Evolutionary conservation across 2,113 vertebrate genomes (phyloP).

Genomic region (Chlorocebus sabaeus): DNA sequence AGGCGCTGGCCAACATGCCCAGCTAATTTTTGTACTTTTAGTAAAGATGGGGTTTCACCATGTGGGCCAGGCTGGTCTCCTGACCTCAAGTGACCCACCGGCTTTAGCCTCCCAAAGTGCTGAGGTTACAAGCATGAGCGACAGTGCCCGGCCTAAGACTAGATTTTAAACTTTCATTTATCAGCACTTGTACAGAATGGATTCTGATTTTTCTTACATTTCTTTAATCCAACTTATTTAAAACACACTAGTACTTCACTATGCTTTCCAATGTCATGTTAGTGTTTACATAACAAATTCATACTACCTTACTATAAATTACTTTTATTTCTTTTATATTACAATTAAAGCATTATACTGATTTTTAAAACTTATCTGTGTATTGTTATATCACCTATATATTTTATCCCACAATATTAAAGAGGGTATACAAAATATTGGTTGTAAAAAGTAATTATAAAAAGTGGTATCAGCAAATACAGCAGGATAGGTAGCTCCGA

Average conservation of each 20-base stretch:
- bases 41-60: too few relatives aligned
- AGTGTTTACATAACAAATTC: background rate
- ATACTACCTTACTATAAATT: background rate
- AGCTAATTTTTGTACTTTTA: too few relatives aligned
- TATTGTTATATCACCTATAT: background rate
- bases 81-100: too few relatives aligned
- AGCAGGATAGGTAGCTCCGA: background rate
- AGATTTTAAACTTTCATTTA: constrained; percentile 27
- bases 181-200: background rate
- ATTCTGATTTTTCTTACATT: background rate
- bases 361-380: background rate
- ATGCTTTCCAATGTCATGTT: background rate
- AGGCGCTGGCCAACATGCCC: too few relatives aligned
- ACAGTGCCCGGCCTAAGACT: background rate
- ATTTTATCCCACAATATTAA: constrained; percentile 6
- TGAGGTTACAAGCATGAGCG: too few relatives aligned
- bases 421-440: background rate
- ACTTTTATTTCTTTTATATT: constrained; percentile 11
- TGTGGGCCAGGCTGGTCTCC: too few relatives aligned
- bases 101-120: too few relatives aligned
- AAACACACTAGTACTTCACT: background rate
- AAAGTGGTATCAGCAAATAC: background rate
- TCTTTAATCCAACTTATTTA: background rate
- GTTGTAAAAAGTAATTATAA: background rate
- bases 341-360: background rate